Conservation (phyloP, 2,797 vertebrate species). For the Myotis planiceps region DNA sequence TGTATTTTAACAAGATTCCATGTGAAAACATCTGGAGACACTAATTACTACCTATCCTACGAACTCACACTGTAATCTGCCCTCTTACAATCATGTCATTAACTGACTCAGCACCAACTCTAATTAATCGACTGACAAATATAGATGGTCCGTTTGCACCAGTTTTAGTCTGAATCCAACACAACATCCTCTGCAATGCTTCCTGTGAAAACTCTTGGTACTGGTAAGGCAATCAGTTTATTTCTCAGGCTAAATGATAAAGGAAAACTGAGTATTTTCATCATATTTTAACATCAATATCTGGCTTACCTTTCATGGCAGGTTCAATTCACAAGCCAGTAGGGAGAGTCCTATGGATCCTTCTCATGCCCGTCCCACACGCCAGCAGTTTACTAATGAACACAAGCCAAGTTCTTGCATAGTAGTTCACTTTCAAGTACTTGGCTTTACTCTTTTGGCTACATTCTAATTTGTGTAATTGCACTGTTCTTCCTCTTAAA, state of each 20-base stretch:
- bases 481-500: slow-evolving; percentile 53
- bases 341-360: background rate
- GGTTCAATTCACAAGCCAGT: background rate
- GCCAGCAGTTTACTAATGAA: background rate
- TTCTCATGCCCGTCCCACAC: background rate
- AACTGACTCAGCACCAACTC: slow-evolving; percentile 78
- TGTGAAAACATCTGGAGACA: slow-evolving; percentile 81
- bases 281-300: background rate
- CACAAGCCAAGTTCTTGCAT: background rate
- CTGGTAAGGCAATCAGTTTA: background rate
- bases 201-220: slow-evolving; percentile 38
- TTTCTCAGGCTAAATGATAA: background rate
- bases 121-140: slow-evolving; percentile 75
- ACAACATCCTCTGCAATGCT: background rate
- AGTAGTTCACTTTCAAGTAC: background rate
- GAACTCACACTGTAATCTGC: slow-evolving; percentile 75
- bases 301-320: background rate
- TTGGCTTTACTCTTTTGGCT: slow-evolving; percentile 18
- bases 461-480: slow-evolving; percentile 54
- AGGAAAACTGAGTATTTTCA: background rate
- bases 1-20: slow-evolving; percentile 66
- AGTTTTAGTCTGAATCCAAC: background rate
- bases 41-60: slow-evolving; percentile 81
- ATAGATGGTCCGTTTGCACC: slow-evolving; percentile 67
- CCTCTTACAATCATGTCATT: slow-evolving; percentile 78